Evolutionary conservation across 2,113 vertebrate species (phyloP), one percentile per base, ranked within the genome.

Genomic region (Sinosuthora webbiana): DNA sequence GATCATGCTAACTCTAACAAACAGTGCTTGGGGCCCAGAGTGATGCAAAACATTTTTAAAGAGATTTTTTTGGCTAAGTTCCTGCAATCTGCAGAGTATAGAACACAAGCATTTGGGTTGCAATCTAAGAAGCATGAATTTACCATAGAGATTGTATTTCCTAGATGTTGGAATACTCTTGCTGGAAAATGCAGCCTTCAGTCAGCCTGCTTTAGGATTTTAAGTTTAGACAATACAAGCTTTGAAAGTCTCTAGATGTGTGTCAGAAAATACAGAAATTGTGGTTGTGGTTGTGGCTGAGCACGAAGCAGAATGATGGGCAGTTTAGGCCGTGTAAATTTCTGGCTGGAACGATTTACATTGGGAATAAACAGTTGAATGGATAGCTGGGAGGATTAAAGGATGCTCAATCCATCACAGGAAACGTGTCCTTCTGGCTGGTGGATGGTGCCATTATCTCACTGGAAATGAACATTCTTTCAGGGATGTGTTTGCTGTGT

Each of bases 341-440:
- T 95, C 87, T 73, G 71, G 73, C 92, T 95, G 95, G 92, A 86
- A 93, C 44, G 15, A 97, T 96, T 96, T 96, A 96, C 67, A 4
- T 5, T 87, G 78, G 71, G 93, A 80, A 89, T 95, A 97, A 97
- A 95, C 96, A 95, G 60, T 88, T 96, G 89, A 96, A 96, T 96
- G 93, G 93, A 90, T 83, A 64, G 89, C 77, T 93, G 88, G 93
- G 55, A 89, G 94, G 90, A 97, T 95, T 95, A 97, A 97, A 96
- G 92, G 87, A 92, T 87, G 88, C 35, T 67, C 83, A 69, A 53
- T 89, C 93, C 79, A 85, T 83, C 95, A 89, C 87, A 94, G 94
- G 86, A 89, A 91, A 93, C 80, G 31, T 78, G 93, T 79, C 87
- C 30, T 57, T 88, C 75, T 55, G 14, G 42, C 71, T 70, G 28